Conservation (phyloP, 2,113 vertebrate species). For the Gasterosteus nipponicus region DNA sequence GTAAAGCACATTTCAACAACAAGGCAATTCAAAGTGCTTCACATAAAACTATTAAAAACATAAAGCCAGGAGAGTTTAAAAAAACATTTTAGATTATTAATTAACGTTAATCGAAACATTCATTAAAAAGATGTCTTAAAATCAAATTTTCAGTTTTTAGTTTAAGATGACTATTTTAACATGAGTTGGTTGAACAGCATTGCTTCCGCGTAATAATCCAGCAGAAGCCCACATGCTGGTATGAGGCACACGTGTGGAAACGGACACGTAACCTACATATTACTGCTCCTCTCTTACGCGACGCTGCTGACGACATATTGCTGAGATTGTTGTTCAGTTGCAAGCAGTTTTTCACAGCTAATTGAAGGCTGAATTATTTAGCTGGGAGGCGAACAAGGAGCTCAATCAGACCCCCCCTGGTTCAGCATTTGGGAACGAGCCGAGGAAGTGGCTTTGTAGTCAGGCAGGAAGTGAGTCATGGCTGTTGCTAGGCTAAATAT, state of each 20-base stretch:
- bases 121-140: too few relatives aligned
- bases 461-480: slow-evolving; percentile 82
- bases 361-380: slow-evolving; percentile 58
- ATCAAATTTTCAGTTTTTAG: too few relatives aligned
- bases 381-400: slow-evolving; percentile 31
- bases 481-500: slow-evolving; percentile 80
- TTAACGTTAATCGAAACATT: too few relatives aligned
- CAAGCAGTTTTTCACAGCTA: slow-evolving; percentile 40
- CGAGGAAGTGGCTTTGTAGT: slow-evolving; percentile 78
- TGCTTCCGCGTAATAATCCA: slow-evolving; percentile 10
- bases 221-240: background rate
- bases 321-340: slow-evolving; percentile 42
- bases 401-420: slow-evolving; percentile 53
- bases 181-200: background rate
- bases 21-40: too few relatives aligned
- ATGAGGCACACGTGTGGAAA: background rate
- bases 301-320: background rate
- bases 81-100: too few relatives aligned
- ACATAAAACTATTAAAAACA: too few relatives aligned
- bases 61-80: too few relatives aligned
- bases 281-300: background rate
- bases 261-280: background rate
- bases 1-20: too few relatives aligned
- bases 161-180: background rate
- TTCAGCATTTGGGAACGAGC: slow-evolving; percentile 68